These are phyloP conservation scores for Ceuthmochares aereus DNA, from an alignment of 2,113 vertebrate species.

Conservation along the genomic window DNA sequence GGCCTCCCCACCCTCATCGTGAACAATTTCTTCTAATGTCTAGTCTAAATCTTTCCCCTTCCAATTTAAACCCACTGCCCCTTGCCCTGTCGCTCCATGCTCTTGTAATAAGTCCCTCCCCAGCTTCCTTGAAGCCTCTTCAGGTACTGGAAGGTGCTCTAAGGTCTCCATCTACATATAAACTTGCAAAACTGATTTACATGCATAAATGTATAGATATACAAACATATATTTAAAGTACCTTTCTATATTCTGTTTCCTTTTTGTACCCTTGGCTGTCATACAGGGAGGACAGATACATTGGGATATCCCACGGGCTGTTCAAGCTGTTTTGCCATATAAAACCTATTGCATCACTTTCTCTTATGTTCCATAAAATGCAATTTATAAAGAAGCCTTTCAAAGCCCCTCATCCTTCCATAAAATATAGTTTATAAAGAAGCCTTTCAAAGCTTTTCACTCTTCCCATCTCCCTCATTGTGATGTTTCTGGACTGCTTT, in stretches of 20 bases:
- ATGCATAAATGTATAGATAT: not conserved
- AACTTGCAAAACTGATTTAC: not conserved
- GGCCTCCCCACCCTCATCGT: too few species aligned
- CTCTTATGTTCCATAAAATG: not conserved
- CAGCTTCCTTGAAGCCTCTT: too few species aligned
- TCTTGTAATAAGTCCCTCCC: too few species aligned
- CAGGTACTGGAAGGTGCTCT: too few species aligned
- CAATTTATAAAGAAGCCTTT: not conserved
- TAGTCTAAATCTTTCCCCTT: too few species aligned
- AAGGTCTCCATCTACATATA: too few species aligned
- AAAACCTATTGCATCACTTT: not conserved
- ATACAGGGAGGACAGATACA: rapidly evolving
- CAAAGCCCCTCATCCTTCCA: not conserved
- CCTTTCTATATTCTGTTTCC: not conserved
- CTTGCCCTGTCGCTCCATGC: too few species aligned
- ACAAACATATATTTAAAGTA: not conserved
- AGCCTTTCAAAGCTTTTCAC: not conserved
- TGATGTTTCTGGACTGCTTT: not conserved
- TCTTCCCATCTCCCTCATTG: not conserved
- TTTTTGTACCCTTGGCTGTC: not conserved
- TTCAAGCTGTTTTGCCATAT: not conserved
- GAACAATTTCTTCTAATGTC: too few species aligned
- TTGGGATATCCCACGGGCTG: not conserved
- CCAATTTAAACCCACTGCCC: too few species aligned
- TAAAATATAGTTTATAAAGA: not conserved